Percentiles rank a stretch among this genome's conserved stretches.
phyloP scores from a whole-genome alignment of 2,888 invertebrate species.

The Drosophila paranaensis region DNA sequence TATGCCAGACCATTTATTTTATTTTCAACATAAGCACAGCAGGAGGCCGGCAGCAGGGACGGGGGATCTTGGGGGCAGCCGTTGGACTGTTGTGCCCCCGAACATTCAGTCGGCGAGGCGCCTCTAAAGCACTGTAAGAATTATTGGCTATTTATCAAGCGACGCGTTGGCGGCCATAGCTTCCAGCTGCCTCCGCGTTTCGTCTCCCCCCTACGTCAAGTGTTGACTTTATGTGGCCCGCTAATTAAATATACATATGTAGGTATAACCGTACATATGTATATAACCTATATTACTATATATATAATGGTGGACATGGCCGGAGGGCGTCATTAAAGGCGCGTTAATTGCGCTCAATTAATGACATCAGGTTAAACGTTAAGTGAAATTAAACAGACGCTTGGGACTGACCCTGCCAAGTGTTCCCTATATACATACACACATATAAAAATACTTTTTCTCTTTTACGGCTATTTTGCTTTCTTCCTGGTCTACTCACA shows the following conservation, averaged over 20 bases:
- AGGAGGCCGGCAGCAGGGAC: background rate
- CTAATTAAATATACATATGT: constrained; percentile 75
- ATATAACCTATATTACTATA: background rate
- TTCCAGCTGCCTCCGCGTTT: background rate
- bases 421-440: background rate
- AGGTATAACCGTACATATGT: constrained; percentile 33
- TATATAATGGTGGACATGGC: constrained; percentile 24
- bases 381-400: constrained; percentile 78
- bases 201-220: background rate
- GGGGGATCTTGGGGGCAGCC: background rate
- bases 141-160: constrained; percentile 81
- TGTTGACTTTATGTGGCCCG: constrained; percentile 60
- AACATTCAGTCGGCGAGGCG: constrained; percentile 41
- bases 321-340: constrained; percentile 65
- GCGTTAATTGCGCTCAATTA: constrained; percentile 78
- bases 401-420: constrained; percentile 40
- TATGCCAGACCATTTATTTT: constrained; percentile 73
- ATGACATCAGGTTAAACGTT: constrained; percentile 79
- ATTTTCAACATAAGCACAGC: constrained; percentile 56
- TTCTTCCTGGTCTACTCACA: constrained; percentile 19
- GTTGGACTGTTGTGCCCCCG: constrained; percentile 7
- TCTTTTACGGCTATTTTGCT: constrained; percentile 3
- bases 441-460: constrained; percentile 10
- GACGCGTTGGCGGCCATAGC: constrained; percentile 58
- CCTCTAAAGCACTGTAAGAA: constrained; percentile 69